Evolutionary conservation across 2,888 invertebrate genomes (phyloP).

Genomic region (Epinotia nisella): DNA sequence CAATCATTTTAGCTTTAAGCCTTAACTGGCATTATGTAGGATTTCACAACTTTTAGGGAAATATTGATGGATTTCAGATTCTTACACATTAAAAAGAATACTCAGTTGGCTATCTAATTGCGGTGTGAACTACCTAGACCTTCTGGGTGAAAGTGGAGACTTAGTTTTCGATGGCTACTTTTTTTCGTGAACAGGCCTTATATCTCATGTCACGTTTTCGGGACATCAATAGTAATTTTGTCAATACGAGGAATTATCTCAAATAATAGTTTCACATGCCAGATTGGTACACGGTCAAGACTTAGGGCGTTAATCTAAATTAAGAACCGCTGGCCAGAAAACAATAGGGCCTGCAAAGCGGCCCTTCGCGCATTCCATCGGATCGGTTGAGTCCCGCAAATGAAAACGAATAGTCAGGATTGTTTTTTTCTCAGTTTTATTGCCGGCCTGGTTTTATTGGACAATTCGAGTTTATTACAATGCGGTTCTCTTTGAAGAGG

Average conservation of each 20-base stretch:
- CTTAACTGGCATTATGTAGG: too few relatives aligned
- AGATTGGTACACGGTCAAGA: conserved; percentile 14
- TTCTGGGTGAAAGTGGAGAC: too few relatives aligned
- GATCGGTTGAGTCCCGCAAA: conserved; percentile 41
- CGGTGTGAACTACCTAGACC: too few relatives aligned
- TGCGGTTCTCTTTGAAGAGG: conserved; percentile 40
- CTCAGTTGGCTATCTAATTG: too few relatives aligned
- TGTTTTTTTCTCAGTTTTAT: conserved; percentile 45
- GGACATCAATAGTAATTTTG: neutral
- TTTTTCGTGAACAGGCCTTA: too few relatives aligned
- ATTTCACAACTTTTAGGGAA: too few relatives aligned
- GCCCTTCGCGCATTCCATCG: conserved; percentile 31
- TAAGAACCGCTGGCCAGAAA: conserved; percentile 12
- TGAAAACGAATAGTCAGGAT: conserved; percentile 43
- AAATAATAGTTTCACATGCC: neutral
- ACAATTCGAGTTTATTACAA: conserved; percentile 49
- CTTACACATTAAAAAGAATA: too few relatives aligned
- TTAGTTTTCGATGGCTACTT: too few relatives aligned
- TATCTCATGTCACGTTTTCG: neutral
- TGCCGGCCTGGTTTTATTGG: conserved; percentile 46
- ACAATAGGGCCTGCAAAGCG: conserved; percentile 28
- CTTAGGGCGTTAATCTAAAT: conserved; percentile 10
- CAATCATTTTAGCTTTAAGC: too few relatives aligned
- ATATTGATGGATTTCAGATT: too few relatives aligned
- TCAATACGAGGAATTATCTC: neutral